phyloP scores from a whole-genome alignment of 2,797 vertebrate species.

The Saxicola maurus region DNA sequence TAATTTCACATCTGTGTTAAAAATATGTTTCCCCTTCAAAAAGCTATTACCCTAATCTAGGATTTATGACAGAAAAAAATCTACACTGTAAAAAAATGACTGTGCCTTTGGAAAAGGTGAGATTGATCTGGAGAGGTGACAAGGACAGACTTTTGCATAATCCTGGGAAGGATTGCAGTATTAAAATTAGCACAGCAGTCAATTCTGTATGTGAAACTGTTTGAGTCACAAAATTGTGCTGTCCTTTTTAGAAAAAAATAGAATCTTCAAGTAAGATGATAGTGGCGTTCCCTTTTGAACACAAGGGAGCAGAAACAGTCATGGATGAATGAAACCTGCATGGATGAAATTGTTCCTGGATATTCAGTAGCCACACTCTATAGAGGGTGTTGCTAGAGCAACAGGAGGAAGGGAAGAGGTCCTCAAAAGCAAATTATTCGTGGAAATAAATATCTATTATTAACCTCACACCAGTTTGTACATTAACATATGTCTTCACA shows the following conservation, averaged over 20 bases:
- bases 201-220: not conserved
- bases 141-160: not conserved
- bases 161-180: not conserved
- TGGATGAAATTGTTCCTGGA: not conserved
- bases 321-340: not conserved
- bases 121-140: not conserved
- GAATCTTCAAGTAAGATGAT: not conserved
- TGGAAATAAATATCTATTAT: constrained; percentile 8
- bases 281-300: not conserved
- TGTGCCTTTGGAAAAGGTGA: not conserved
- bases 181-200: not conserved
- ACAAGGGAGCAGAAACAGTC: not conserved
- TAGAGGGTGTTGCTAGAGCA: not conserved
- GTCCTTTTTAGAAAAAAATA: not conserved
- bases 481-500: not conserved
- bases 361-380: not conserved
- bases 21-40: not conserved
- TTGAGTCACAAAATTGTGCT: not conserved
- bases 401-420: not conserved
- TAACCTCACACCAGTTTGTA: not conserved
- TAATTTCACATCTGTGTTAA: not conserved
- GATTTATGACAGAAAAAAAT: not conserved
- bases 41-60: not conserved
- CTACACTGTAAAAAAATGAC: not conserved
- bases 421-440: not conserved